Base-by-base conservation (phyloP, 1,140 invertebrate species). In the Drosophila tsacasi region DNA sequence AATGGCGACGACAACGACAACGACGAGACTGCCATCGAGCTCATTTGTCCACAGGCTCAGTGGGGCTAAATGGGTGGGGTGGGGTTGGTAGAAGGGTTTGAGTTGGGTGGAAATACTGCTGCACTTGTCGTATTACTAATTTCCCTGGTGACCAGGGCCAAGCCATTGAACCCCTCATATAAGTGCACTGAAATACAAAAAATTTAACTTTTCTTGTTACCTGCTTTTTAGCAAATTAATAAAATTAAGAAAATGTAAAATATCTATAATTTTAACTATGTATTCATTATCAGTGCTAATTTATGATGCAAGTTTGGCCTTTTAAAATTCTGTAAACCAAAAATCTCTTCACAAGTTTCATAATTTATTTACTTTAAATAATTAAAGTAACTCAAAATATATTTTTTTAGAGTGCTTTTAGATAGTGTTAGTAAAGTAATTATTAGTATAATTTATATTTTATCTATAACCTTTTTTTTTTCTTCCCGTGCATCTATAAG, bases 81-180 rank as follows among this genome's bases (percentile, higher is more conserved):
- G 35, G 35, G 0, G 35, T 10, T n/a, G 27, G 27, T 30, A 13
- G 9, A 19, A 6, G 12, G 50, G 32, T n/a, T n/a, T 6, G 7
- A 32, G 71, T 46, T 62, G 66, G 30, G 27, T 44, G 58, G 57
- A 30, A 71, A 69, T 81, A 59, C 76, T 73, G 69, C 67, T 85
- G 85, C 78, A 90, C 85, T 89, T 90, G 85, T 91, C 83, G 89
- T 87, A 91, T 91, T 91, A 91, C 87, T 91, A 91, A 91, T 91
- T 91, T 91, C 87, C 87, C 89, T 91, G 87, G 81, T 87, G 87
- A 81, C 84, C 84, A 89, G 55, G 72, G 49, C 47, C 54, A 65
- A 84, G 83, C 72, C 81, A 91, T 76, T 78, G 76, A 91, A 81
- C 74, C 63, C 62, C 44, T 68, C 61, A 75, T 65, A 71, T 64